phyloP scores from a whole-genome alignment of 2,888 invertebrate species.

The Mylabris sibirica region DNA sequence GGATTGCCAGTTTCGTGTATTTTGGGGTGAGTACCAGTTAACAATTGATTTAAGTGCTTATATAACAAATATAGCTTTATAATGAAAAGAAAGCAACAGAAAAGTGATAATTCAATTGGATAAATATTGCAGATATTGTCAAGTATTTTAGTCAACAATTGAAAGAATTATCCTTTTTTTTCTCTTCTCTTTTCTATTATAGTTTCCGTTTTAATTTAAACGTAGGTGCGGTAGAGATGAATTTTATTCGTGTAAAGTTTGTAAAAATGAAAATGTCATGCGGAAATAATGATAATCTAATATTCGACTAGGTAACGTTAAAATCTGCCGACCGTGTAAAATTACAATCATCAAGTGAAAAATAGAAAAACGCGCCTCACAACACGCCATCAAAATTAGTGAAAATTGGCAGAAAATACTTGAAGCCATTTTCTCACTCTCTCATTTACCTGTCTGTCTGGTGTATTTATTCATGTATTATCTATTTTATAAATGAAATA shows the following conservation, averaged over 20 bases:
- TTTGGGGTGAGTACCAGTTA: constrained; percentile 8
- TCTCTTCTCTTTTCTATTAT: not conserved
- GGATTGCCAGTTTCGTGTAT: not conserved
- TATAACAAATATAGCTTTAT: constrained; percentile 45
- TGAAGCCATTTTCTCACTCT: constrained; percentile 48
- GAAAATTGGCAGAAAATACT: constrained; percentile 62
- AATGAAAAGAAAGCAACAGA: constrained; percentile 49
- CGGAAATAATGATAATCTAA: constrained; percentile 60
- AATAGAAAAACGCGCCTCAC: constrained; percentile 60
- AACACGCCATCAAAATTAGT: constrained; percentile 62
- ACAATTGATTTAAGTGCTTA: constrained; percentile 36
- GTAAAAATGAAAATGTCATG: constrained; percentile 52
- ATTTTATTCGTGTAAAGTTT: not conserved
- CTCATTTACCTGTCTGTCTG: constrained; percentile 25
- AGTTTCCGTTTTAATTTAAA: not conserved
- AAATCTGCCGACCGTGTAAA: constrained; percentile 55
- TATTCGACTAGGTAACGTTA: constrained; percentile 48
- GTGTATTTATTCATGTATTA: not conserved
- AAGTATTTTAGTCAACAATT: constrained; percentile 31
- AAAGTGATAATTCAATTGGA: constrained; percentile 42
- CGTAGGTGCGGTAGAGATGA: not conserved
- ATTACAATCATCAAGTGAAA: constrained; percentile 61
- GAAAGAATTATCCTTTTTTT: not conserved
- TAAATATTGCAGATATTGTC: constrained; percentile 33
- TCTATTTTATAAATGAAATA: not conserved